These are phyloP conservation scores for Streptopelia turtur DNA, from an alignment of 2,797 vertebrate genomes.

Conservation along the genomic window DNA sequence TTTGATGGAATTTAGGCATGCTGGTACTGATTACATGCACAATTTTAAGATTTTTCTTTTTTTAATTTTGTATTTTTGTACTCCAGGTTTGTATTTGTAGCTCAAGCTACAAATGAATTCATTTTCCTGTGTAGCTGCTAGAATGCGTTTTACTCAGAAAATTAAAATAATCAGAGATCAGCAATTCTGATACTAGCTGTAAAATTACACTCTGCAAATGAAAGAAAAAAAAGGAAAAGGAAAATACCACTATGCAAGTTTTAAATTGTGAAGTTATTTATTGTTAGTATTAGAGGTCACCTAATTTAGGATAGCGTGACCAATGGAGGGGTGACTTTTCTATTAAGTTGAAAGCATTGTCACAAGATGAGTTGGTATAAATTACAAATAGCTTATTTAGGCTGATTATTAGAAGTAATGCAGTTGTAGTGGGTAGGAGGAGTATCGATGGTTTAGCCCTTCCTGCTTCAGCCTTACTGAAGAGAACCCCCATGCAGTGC, in stretches of 20 bases:
- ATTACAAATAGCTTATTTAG: not conserved
- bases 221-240: not conserved
- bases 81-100: not conserved
- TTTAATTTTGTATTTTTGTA: not conserved
- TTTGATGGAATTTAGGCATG: not conserved
- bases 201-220: not conserved
- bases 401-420: not conserved
- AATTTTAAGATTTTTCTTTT: not conserved
- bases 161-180: not conserved
- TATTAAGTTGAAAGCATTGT: not conserved
- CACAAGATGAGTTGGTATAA: not conserved
- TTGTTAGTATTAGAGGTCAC: not conserved
- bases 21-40: rapidly evolving
- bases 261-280: not conserved
- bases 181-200: not conserved
- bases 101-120: not conserved
- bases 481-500: not conserved
- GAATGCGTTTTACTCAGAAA: not conserved
- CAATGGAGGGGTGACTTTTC: not conserved
- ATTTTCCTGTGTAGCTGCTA: not conserved
- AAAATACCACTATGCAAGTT: not conserved
- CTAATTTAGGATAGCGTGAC: not conserved
- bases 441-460: not conserved
- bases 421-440: not conserved
- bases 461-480: not conserved